These are phyloP conservation scores for Thripadectes ignobilis DNA, from an alignment of 2,797 vertebrate genomes.

Conservation along the genomic window DNA sequence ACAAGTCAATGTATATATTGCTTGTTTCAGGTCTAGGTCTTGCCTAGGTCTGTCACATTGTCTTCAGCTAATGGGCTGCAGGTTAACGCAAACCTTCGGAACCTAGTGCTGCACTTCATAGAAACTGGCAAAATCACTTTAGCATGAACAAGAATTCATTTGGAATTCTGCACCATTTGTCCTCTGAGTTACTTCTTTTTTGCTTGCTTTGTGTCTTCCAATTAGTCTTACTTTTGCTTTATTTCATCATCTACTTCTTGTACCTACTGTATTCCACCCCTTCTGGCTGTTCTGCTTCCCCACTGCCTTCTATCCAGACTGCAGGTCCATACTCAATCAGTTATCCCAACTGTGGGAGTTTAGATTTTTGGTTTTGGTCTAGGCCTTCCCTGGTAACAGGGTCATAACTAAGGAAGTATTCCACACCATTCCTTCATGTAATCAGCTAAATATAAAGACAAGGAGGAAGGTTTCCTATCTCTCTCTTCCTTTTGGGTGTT, in stretches of 20 bases:
- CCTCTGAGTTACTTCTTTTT: neutral
- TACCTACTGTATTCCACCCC: too few relatives aligned
- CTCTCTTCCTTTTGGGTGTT: too few relatives aligned
- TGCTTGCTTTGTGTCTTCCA: neutral
- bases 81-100: neutral
- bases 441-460: too few relatives aligned
- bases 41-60: neutral
- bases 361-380: too few relatives aligned
- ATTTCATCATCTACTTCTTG: neutral
- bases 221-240: neutral
- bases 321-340: neutral
- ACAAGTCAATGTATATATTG: neutral
- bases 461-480: too few relatives aligned
- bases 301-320: neutral
- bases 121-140: neutral
- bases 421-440: too few relatives aligned
- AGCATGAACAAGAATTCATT: neutral
- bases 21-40: neutral
- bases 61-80: neutral
- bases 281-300: neutral
- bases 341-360: rapidly evolving
- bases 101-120: neutral
- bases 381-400: too few relatives aligned
- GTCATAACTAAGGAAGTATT: too few relatives aligned
- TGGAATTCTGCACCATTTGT: neutral